Percentiles rank a stretch among this genome's conserved stretches.
These are phyloP conservation scores for Yponomeuta malinellus DNA, from an alignment of 2,888 invertebrate genomes.

Conservation along the genomic window DNA sequence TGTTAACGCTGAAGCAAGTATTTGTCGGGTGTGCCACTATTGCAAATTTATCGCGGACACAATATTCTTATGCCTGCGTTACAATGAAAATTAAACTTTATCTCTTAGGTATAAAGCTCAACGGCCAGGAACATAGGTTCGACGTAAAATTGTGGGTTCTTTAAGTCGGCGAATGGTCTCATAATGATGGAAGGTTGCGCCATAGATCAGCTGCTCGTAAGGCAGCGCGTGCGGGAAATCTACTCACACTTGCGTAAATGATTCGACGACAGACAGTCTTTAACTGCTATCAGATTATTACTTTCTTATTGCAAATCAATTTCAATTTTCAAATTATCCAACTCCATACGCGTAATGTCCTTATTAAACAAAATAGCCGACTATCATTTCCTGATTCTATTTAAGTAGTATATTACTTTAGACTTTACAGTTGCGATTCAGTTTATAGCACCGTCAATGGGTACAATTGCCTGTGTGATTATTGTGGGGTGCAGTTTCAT, in stretches of 20 bases:
- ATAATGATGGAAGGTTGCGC: slow-evolving; percentile 67
- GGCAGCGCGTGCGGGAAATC: slow-evolving; percentile 56
- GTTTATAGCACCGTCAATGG: neutral
- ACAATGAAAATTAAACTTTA: neutral
- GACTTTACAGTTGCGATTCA: neutral
- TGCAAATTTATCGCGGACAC: slow-evolving; percentile 29
- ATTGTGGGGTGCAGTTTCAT: slow-evolving; percentile 33
- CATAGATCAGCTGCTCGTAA: slow-evolving; percentile 42
- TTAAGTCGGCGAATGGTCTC: slow-evolving; percentile 2
- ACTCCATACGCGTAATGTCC: neutral
- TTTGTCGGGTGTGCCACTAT: slow-evolving; percentile 40
- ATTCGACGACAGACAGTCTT: neutral
- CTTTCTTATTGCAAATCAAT: slow-evolving; percentile 8
- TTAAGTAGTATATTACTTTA: neutral
- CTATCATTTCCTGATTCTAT: neutral
- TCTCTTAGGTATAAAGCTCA: neutral
- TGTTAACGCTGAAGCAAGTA: slow-evolving; percentile 4
- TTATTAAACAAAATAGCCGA: neutral
- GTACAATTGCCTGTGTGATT: neutral
- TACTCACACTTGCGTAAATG: slow-evolving; percentile 63
- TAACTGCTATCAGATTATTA: slow-evolving; percentile 2
- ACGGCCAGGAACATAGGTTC: neutral
- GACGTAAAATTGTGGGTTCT: neutral
- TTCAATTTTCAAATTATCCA: slow-evolving; percentile 4
- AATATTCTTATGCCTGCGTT: neutral